phyloP scores from a whole-genome alignment of 92 coral and sea anemone genomes.

The Meandrina meandrites region DNA sequence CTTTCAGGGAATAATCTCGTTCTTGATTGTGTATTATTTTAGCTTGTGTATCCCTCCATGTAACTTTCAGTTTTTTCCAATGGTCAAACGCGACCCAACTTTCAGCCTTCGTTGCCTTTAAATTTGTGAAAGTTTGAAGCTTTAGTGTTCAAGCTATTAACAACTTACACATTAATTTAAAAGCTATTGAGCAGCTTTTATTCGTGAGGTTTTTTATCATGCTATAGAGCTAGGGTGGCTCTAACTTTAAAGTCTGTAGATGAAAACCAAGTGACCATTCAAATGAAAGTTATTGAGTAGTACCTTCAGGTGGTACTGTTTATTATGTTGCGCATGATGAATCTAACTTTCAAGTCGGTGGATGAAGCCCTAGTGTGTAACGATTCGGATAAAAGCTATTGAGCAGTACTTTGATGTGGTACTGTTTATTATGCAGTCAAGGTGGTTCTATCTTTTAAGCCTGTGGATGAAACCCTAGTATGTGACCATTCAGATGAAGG shows the following conservation, averaged over 20 bases:
- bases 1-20: no score
- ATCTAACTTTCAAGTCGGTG: background rate
- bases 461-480: background rate
- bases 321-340: background rate
- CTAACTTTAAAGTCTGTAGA: background rate
- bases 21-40: no score
- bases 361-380: background rate
- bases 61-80: no score
- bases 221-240: background rate
- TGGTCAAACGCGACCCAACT: no score
- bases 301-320: background rate
- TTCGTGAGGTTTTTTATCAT: no score
- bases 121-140: no score
- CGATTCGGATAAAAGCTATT: background rate
- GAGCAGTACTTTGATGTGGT: background rate
- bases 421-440: background rate
- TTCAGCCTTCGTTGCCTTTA: no score
- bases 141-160: no score
- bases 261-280: background rate
- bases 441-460: background rate
- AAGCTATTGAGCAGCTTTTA: no score
- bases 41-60: no score
- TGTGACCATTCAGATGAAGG: background rate
- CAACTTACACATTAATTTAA: no score
- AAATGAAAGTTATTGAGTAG: background rate